Base-by-base conservation (phyloP, 2,797 vertebrate species). In the Mastacembelus armatus region DNA sequence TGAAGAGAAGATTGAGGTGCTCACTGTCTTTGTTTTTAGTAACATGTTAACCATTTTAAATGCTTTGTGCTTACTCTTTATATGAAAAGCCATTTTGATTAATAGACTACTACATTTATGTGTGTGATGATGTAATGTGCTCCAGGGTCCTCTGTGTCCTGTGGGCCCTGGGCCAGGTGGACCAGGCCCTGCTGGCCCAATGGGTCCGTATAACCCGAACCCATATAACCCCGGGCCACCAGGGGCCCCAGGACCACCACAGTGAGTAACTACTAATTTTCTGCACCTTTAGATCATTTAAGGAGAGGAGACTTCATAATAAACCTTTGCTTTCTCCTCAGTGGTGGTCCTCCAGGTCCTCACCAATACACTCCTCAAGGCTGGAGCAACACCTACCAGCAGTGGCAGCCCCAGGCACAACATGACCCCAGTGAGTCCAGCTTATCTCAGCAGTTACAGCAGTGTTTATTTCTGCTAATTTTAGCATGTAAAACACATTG, bases 1-100 rank as follows among this genome's bases (percentile, higher is more conserved):
- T 0, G 96, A 97, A 74, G 95, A 97, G 71, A 97, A 97, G 82
- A 97, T 97, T 0, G 96, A 97, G 94, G 96, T 95, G 67, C 5
- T 11, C 32, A 18, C 0, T 16, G 1, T 11, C 43, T 4, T 38
- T 21, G 7, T 12, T 22, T 16, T 16, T 9, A 39, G 21, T 19
- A 19, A 1, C 30, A 2, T 1, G 2, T 12, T 33, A 14, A 21
- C 5, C 16, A 29, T 14, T 3, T 35, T 40, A 2, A 11, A 16
- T n/a, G n/a, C n/a, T n/a, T n/a, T n/a, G n/a, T n/a, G n/a, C n/a
- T n/a, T n/a, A n/a, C n/a, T n/a, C n/a, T n/a, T n/a, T n/a, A n/a
- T n/a, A 30, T 8, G 14, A 55, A 15, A 42, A 40, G 19, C 38
- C 24, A 18, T 33, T 26, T 18, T 7, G 19, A n/a, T 26, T 55